Base-by-base conservation (phyloP, 2,113 vertebrate species). In the Erinaceus europaeus region DNA sequence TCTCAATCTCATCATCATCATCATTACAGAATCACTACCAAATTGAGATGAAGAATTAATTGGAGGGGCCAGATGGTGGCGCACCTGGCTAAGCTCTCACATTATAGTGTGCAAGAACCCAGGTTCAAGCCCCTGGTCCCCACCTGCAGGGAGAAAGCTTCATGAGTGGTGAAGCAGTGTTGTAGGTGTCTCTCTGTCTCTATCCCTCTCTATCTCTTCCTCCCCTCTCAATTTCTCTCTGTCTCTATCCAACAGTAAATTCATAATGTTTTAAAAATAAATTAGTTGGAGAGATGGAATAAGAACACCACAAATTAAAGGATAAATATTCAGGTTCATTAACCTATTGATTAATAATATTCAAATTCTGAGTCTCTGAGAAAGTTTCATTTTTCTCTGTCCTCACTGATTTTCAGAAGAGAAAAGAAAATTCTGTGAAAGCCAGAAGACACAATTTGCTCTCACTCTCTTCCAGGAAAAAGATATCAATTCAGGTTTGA, bases 401-500 rank as follows among this genome's bases (percentile, higher is more conserved):
- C 32, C 67, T 59, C n/a, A 15, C 14, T 38, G 46, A 75, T 53
- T 42, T 10, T 64, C 55, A 38, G 18, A 67, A 67, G 12, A 71
- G 6, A 36, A 69, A 72, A 48, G 40, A 46, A 46, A 61, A 40
- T 46, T 8, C 36, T 10, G 6, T 40, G 25, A 48, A 50, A 52
- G 57, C 11, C 23, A 2, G 3, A 32, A 79, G 14, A 20, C 17
- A n/a, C 82, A 9, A n/a, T 88, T 29, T 18, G 46, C 18, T 27
- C 90, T 94, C 67, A 29, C 88, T 95, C 68, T 61, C 86, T 96
- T 94, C 25, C 84, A 99, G 99, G 99, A 99, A 91, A 98, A 95
- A 91, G 99, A 99, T 75, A 98, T 98, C 90, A 95, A 99, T 80
- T 98, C 98, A 1, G 99, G 99, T 55, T 96, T 99, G 93, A 98